Percentiles rank a stretch among this genome's conserved stretches.
Conservation (phyloP, 1,140 invertebrate species). For the Drosophila insularis region DNA sequence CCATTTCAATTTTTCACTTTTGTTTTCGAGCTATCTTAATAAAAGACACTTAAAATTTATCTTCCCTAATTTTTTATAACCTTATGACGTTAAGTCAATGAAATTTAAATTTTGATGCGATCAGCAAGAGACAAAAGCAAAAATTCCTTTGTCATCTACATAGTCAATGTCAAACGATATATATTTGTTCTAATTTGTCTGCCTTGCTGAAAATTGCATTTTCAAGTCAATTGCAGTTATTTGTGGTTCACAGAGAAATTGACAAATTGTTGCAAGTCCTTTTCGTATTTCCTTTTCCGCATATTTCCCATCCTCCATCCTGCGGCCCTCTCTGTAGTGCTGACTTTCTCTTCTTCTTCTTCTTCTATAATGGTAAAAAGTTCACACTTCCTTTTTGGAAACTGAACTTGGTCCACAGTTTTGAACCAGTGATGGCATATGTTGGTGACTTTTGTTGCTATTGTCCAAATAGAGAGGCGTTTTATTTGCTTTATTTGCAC, state of each 20-base stretch:
- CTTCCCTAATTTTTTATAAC: too few relatives aligned
- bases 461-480: conserved; percentile 57
- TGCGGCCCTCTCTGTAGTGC: background rate
- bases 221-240: conserved; percentile 55
- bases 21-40: too few relatives aligned
- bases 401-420: conserved; percentile 64
- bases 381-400: conserved; percentile 71
- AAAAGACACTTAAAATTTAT: too few relatives aligned
- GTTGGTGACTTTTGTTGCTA: conserved; percentile 59
- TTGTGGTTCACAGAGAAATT: conserved; percentile 57
- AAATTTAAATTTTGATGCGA: too few relatives aligned
- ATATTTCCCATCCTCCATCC: background rate
- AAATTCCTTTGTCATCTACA: too few relatives aligned
- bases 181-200: conserved; percentile 1
- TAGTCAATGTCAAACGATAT: background rate
- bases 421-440: conserved; percentile 32
- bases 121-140: too few relatives aligned
- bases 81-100: too few relatives aligned
- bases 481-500: conserved; percentile 49
- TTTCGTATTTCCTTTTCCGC: conserved; percentile 2
- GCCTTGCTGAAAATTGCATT: conserved; percentile 26
- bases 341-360: background rate
- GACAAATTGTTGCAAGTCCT: conserved; percentile 61
- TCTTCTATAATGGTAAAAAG: conserved; percentile 66
- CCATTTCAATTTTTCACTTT: too few relatives aligned